Base-by-base conservation (phyloP, 2,113 vertebrate species). In the Colossoma macropomum region DNA sequence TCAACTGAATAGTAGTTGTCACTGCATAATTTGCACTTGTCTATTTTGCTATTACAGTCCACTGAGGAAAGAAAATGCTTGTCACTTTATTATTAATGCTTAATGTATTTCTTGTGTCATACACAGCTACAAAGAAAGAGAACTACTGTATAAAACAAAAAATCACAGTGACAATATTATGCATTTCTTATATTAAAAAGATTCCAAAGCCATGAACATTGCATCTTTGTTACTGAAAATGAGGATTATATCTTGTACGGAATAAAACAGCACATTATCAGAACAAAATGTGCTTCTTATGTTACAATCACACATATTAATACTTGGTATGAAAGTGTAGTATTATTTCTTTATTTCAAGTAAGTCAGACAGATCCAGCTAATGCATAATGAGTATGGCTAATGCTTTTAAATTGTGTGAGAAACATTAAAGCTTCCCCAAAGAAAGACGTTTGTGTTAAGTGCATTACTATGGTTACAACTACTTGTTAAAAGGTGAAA, bases 51-150 rank as follows among this genome's bases (percentile, higher is more conserved):
- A 23, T 23, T 69, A 38, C 66, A 38, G 32, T 23, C 21, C 32
- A 15, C 25, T 45, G 21, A n/a, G 23, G 41, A 34, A 27, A 45
- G 17, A 69, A 71, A 45, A 23, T 45, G 30, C 23, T 69, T 69
- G 19, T 59, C 66, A 45, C 16, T 45, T 45, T 45, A 71, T 45
- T 45, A 71, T 71, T 71, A 71, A 71, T 71, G 68, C 19, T 34
- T 34, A 68, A 68, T 21, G 32, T 21, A 71, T 71, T 45, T n/a
- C 1, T 62, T 56, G 1, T 45, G 41, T 71, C 23, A 45, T n/a
- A 38, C 32, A 38, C 16, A 21, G 8, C 19, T 21, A 45, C 68
- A 71, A 15, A 41, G 7, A 45, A 41, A 13, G 59, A 59, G 19
- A 59, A 38, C 10, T 23, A 6, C 21, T 41, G 34, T 71, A 45